Conservation (phyloP, 2,113 vertebrate species). For the Lophius piscatorius region DNA sequence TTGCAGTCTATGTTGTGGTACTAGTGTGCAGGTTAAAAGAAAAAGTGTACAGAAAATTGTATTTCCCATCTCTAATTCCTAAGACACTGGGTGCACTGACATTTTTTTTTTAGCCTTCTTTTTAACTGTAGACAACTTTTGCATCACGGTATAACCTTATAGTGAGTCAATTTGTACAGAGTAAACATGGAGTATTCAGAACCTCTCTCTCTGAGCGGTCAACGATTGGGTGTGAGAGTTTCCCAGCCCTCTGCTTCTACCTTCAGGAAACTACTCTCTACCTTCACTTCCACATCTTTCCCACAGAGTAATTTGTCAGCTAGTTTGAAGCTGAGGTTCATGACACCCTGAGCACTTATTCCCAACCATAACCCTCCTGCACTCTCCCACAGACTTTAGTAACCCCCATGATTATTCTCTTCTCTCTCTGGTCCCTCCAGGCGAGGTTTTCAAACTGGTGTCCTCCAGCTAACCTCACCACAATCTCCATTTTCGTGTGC, state of each 20-base stretch:
- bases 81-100: no score
- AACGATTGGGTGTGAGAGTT: conserved; percentile 8
- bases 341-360: conserved; percentile 41
- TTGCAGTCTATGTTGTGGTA: conserved; percentile 1
- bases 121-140: no score
- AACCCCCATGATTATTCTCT: conserved; percentile 55
- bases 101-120: no score
- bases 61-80: conserved; percentile 4
- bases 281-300: conserved; percentile 19
- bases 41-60: not conserved
- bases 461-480: conserved; percentile 63
- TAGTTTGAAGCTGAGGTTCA: conserved; percentile 43
- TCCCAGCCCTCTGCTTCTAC: conserved; percentile 1
- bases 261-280: conserved; percentile 18
- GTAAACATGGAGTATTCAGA: conserved; percentile 18
- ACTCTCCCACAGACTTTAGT: conserved; percentile 60
- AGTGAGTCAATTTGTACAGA: conserved; percentile 12
- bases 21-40: not conserved
- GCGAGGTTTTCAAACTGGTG: conserved; percentile 39
- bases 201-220: conserved; percentile 31
- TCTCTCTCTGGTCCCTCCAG: conserved; percentile 44
- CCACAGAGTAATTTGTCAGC: conserved; percentile 36
- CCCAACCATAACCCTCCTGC: conserved; percentile 44
- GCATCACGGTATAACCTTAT: no score
- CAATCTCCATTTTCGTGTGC: conserved; percentile 46